Conservation (phyloP, 2,797 vertebrate species). For the Iguana delicatissima region DNA sequence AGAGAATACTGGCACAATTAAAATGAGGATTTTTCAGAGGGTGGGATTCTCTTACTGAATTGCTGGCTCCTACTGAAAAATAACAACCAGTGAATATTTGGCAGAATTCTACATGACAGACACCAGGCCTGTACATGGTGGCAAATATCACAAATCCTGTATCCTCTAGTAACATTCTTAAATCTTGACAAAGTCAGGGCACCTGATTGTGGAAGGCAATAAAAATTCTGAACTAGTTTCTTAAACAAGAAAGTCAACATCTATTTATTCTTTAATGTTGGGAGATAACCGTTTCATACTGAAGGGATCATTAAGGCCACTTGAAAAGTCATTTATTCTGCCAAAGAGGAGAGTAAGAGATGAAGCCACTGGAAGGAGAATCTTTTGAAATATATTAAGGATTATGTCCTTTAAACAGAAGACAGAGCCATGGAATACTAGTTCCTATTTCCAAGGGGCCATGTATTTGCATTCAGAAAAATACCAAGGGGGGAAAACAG, state of each 20-base stretch:
- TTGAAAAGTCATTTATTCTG: slow-evolving; percentile 28
- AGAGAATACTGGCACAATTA: not conserved
- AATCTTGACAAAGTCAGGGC: slow-evolving; percentile 28
- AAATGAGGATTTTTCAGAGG: not conserved
- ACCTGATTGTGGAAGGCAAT: not conserved
- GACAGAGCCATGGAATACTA: slow-evolving; percentile 23
- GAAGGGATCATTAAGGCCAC: not conserved
- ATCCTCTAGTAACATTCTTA: not conserved
- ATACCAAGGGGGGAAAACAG: not conserved
- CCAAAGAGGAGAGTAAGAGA: slow-evolving; percentile 23
- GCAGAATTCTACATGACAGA: not conserved
- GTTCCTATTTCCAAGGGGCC: not conserved
- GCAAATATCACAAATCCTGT: slow-evolving; percentile 12
- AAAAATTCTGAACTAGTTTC: not conserved
- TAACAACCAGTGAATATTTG: not conserved
- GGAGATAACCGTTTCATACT: not conserved
- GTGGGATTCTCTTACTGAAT: not conserved
- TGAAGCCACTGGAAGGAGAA: not conserved
- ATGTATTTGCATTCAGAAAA: not conserved
- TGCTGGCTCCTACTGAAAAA: not conserved
- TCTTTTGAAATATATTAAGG: not conserved
- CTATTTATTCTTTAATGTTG: not conserved
- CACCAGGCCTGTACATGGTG: not conserved
- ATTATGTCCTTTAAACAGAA: slow-evolving; percentile 22
- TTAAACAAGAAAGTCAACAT: not conserved